phyloP scores from a whole-genome alignment of 2,113 vertebrate genomes.

The Pterophyllum scalare region DNA sequence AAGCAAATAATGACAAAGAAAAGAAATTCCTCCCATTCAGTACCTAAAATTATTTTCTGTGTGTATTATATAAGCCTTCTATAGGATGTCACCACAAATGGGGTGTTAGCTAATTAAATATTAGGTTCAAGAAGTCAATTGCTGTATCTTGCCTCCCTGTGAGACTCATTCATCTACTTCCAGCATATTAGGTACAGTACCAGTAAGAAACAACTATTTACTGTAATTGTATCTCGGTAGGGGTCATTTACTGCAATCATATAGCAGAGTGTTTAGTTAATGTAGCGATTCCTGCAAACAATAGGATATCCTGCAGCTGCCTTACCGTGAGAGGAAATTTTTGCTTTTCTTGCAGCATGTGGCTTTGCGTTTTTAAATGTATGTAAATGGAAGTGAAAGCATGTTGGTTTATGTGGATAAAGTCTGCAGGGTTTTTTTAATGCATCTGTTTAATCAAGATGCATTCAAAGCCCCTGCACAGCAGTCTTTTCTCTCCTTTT shows the following conservation, averaged over 20 bases:
- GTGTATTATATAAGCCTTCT: background rate
- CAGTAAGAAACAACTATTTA: background rate
- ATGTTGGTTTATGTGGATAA: background rate
- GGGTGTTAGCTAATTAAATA: background rate
- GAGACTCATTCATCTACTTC: slow-evolving; percentile 1
- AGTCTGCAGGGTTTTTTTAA: background rate
- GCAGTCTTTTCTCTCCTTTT: background rate
- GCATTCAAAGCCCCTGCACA: background rate
- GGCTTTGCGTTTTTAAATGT: background rate
- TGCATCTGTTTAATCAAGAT: background rate
- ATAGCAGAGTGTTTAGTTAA: slow-evolving; percentile 3
- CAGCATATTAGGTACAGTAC: background rate
- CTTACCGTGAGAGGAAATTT: background rate
- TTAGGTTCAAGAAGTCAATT: slow-evolving; percentile 10
- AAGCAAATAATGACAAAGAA: background rate
- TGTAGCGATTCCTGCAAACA: slow-evolving; percentile 12
- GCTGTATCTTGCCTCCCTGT: background rate
- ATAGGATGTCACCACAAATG: background rate
- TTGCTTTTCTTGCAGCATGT: background rate
- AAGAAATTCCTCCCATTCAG: background rate
- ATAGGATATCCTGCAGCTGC: background rate
- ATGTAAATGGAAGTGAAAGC: background rate
- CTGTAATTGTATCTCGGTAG: slow-evolving; percentile 21
- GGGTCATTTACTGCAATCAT: slow-evolving; percentile 29
- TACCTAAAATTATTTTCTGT: background rate